Conservation (phyloP, 1,140 invertebrate genomes). For the Ceratoteleas bidentatus region DNA sequence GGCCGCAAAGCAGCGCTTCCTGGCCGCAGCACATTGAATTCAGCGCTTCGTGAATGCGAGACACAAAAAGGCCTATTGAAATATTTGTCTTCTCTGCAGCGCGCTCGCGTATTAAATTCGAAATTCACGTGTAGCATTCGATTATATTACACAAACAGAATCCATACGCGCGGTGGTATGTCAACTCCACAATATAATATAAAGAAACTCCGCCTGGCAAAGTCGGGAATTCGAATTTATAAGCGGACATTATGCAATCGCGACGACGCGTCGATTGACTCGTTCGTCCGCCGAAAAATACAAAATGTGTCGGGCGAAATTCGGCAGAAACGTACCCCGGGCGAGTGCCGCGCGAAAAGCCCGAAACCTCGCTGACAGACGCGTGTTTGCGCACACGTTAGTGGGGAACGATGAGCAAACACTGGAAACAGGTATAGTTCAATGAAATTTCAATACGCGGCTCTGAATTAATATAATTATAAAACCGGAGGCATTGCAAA, state of each 20-base stretch:
- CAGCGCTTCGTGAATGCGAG: slow-evolving; percentile 27
- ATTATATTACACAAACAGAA: slow-evolving; percentile 63
- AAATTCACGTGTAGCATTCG: slow-evolving; percentile 57
- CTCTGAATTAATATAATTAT: slow-evolving; percentile 40
- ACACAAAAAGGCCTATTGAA: slow-evolving; percentile 63
- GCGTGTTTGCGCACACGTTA: slow-evolving; percentile 57
- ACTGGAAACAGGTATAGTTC: slow-evolving; percentile 43
- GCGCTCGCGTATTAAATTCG: slow-evolving; percentile 52
- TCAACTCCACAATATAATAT: too few relatives aligned
- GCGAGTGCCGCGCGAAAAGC: slow-evolving; percentile 8
- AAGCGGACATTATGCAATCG: too few relatives aligned
- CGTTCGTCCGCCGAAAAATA: too few relatives aligned
- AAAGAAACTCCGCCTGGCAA: too few relatives aligned
- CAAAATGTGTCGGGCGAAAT: too few relatives aligned
- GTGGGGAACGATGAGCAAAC: slow-evolving; percentile 57
- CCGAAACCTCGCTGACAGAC: slow-evolving; percentile 22
- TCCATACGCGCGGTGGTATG: too few relatives aligned
- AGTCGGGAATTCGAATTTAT: too few relatives aligned
- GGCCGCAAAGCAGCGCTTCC: slow-evolving; percentile 25
- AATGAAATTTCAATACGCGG: slow-evolving; percentile 36
- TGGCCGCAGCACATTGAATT: slow-evolving; percentile 39
- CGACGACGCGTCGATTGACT: too few relatives aligned
- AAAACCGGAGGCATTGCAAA: slow-evolving; percentile 31
- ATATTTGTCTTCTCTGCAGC: slow-evolving; percentile 64
- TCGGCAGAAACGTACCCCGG: too few relatives aligned